Evolutionary conservation across 2,888 invertebrate genomes (phyloP).

Genomic region (Drosophila phalerata): DNA sequence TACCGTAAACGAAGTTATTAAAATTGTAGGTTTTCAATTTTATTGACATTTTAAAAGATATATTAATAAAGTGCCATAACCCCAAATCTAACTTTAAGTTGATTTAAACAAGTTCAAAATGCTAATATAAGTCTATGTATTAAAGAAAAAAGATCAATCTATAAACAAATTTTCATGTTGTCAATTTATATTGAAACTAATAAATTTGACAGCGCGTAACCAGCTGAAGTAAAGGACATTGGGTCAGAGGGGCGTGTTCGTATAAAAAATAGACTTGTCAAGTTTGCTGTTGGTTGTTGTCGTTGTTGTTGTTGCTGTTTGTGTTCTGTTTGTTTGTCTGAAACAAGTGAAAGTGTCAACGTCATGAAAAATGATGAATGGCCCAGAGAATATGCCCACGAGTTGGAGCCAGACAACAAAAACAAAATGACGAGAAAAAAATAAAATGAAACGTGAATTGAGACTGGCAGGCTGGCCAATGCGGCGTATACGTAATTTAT

Average conservation of each 20-base stretch:
- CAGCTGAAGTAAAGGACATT: slow-evolving; percentile 28
- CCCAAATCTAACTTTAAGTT: neutral
- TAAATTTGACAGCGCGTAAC: slow-evolving; percentile 77
- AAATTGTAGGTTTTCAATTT: too few relatives aligned
- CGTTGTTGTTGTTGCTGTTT: slow-evolving; percentile 39
- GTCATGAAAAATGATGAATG: slow-evolving; percentile 80
- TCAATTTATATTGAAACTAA: slow-evolving; percentile 79
- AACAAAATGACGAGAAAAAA: neutral
- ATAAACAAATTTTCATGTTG: slow-evolving; percentile 72
- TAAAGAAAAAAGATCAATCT: slow-evolving; percentile 43
- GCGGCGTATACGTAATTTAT: slow-evolving; percentile 80
- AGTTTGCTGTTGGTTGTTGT: slow-evolving; percentile 48
- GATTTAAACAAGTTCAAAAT: slow-evolving; percentile 20
- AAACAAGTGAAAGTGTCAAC: slow-evolving; percentile 82
- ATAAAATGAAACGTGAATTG: slow-evolving; percentile 32
- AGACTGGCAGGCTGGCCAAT: slow-evolving; percentile 57
- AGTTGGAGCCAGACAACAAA: slow-evolving; percentile 23
- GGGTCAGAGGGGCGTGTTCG: slow-evolving; percentile 31
- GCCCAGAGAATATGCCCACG: slow-evolving; percentile 54
- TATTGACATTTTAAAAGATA: too few relatives aligned
- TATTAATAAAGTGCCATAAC: too few relatives aligned
- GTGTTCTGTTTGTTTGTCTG: slow-evolving; percentile 63
- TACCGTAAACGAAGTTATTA: too few relatives aligned
- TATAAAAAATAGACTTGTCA: slow-evolving; percentile 77
- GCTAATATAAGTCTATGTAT: slow-evolving; percentile 4